A percentile compares a stretch with the other conserved stretches of the same genome.
Conservation (phyloP, 1,140 invertebrate genomes). For the Drosophila persimilis region DNA sequence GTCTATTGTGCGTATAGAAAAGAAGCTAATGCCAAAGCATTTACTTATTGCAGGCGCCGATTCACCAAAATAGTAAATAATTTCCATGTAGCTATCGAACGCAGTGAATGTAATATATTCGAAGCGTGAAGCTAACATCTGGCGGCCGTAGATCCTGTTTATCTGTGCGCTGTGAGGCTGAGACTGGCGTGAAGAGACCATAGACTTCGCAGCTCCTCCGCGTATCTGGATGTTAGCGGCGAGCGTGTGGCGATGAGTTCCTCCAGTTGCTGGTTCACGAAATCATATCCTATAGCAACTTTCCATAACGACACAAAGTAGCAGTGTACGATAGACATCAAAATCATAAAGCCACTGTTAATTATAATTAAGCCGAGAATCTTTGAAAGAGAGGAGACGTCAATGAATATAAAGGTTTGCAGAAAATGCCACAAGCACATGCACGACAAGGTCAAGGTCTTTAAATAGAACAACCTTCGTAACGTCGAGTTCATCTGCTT, state of each 20-base stretch:
- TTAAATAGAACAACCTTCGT: not conserved
- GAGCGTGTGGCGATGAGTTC: not conserved
- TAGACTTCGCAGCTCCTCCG: slow-evolving; percentile 1
- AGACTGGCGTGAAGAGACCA: slow-evolving; percentile 39
- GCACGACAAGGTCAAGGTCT: slow-evolving; percentile 6
- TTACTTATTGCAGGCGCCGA: too few species aligned
- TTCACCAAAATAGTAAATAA: slow-evolving; percentile 7
- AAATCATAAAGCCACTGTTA: slow-evolving; percentile 2
- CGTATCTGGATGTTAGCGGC: not conserved
- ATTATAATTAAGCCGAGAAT: not conserved
- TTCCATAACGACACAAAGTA: slow-evolving; percentile 47
- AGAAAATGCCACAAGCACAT: not conserved
- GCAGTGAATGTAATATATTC: slow-evolving; percentile 35
- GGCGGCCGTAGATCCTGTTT: slow-evolving; percentile 28
- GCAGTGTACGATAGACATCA: not conserved
- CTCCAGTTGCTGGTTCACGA: slow-evolving; percentile 16
- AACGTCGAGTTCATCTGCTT: not conserved
- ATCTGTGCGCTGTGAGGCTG: slow-evolving; percentile 4
- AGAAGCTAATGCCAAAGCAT: too few species aligned
- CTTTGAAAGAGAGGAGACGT: too few species aligned
- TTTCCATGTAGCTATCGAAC: slow-evolving; percentile 29
- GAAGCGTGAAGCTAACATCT: slow-evolving; percentile 34
- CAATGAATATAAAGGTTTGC: not conserved
- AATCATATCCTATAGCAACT: slow-evolving; percentile 25
- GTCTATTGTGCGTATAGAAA: slow-evolving; percentile 6